Base-by-base conservation (phyloP, 1,140 invertebrate species). In the Venustaconcha ellipsiformis region DNA sequence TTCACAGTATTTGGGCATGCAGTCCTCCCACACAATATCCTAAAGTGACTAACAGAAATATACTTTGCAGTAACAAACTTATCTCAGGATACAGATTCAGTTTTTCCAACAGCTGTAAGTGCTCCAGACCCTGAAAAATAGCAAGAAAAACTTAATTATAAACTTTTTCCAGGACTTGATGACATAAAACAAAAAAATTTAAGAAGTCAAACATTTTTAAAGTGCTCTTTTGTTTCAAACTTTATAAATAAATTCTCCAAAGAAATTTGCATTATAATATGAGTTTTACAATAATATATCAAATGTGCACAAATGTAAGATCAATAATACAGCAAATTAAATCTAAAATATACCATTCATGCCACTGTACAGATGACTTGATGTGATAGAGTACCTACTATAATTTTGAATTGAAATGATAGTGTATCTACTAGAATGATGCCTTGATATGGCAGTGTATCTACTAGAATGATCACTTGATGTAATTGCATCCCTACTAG, bases 31-130 rank as follows among this genome's bases (percentile, higher is more conserved):
- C 1, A 23, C 14, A 26, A 26, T 23, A 18, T 20, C 14, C 68
- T 69, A 70, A 75, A 57, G 59, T 74, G 17, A 6, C 26, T 5
- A 75, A n/a, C 37, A n/a, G 6, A 18, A 26, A 17, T 59, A 14
- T 56, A 65, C 14, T 56, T 57, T 14, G 8, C 20, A 68, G n/a
- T 11, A 26, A 15, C 68, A 70, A 70, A 69, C 55, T 30, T 30
- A 17, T 66, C 57, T 37, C 84, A 87, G 86, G 86, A 89, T 89
- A 90, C 87, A 90, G 79, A 76, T 90, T 90, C 4, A 90, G 71
- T 70, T 87, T 90, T 74, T 90, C 89, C 71, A 90, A 66, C 60
- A 88, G 30, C 58, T 88, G 84, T 15, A 89, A 77, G 81, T 88
- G 83, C 77, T 90, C 88, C 68, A 90, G 67, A 30, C 89, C 89